Evolutionary conservation across 2,113 vertebrate species (phyloP), one percentile per base, ranked within the genome.

Genomic region (Barbus barbus): DNA sequence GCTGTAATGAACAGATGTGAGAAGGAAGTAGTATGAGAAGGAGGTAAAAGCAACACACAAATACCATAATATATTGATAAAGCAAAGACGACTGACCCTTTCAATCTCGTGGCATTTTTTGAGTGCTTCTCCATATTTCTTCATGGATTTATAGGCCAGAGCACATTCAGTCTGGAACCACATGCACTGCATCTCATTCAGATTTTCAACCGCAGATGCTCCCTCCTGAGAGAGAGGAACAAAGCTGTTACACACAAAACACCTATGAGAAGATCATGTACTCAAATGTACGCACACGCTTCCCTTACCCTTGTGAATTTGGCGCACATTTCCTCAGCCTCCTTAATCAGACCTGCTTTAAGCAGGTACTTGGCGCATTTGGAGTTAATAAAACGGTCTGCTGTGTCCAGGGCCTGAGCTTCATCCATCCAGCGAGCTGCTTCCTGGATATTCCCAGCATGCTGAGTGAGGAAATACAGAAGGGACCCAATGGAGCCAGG

Each of bases 321-420:
- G 63, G 98, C 98, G 90, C 98, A 99, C 98, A 99, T 99, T 92
- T 99, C 98, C 92, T 99, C 97, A 1, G 98, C 97, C 90, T 99
- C 97, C 90, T 98, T 99, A 91, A 99, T 93, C 93, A 98, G 94
- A 87, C 96, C 97, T 82, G 98, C 97, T 95, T 98, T 98, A 90
- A 99, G 94, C 97, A 99, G 97, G 46, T 99, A 99, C 90, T 99
- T 99, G 94, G 97, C 97, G 94, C 98, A 99, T 91, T 99, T 99
- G 58, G 97, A 99, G 93, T 99, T 99, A 92, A 99, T 98, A 93
- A 99, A 99, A 89, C 98, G 95, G 91, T 99, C 98, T 41, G 97
- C 98, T 0, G 97, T 99, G 90, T 99, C 98, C 93, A 99, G 92
- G 53, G 97, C 97, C 92, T 99, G 98, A 74, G 97, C 98, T 87